Conservation (phyloP, 2,113 vertebrate species). For the Cacatua alba region DNA sequence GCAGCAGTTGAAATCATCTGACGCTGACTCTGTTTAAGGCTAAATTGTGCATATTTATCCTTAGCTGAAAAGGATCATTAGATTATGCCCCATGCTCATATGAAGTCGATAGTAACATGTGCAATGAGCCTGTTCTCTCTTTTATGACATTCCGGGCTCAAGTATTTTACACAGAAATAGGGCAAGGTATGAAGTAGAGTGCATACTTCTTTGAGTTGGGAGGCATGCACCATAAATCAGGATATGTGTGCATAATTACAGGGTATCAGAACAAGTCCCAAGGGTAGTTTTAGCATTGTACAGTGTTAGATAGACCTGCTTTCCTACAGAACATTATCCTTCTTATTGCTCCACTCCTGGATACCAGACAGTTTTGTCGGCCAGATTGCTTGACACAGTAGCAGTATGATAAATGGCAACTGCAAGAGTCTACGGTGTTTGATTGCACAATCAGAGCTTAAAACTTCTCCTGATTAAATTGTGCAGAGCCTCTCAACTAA, state of each 20-base stretch:
- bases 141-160: constrained; percentile 68
- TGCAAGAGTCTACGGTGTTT: constrained; percentile 26
- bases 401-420: constrained; percentile 37
- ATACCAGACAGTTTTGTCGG: constrained; percentile 3
- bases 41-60: constrained; percentile 71
- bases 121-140: constrained; percentile 68
- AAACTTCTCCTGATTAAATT: constrained; percentile 55
- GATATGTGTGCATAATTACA: constrained; percentile 70
- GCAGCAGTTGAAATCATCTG: background rate
- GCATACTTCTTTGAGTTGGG: constrained; percentile 55
- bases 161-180: constrained; percentile 69
- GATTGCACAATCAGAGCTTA: constrained; percentile 48
- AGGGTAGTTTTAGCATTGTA: constrained; percentile 53
- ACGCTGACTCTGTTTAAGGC: constrained; percentile 32
- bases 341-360: constrained; percentile 26
- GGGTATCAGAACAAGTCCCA: constrained; percentile 56
- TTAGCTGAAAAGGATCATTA: constrained; percentile 66
- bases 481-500: constrained; percentile 29
- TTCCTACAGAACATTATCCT: constrained; percentile 49
- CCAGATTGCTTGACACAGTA: background rate
- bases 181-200: constrained; percentile 51
- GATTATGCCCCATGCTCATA: constrained; percentile 44
- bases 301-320: constrained; percentile 37
- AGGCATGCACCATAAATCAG: constrained; percentile 72
- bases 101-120: constrained; percentile 62